A percentile compares a stretch with the other conserved stretches of the same genome.
phyloP scores from a whole-genome alignment of 2,888 invertebrate species.

The Xestia sexstrigata region DNA sequence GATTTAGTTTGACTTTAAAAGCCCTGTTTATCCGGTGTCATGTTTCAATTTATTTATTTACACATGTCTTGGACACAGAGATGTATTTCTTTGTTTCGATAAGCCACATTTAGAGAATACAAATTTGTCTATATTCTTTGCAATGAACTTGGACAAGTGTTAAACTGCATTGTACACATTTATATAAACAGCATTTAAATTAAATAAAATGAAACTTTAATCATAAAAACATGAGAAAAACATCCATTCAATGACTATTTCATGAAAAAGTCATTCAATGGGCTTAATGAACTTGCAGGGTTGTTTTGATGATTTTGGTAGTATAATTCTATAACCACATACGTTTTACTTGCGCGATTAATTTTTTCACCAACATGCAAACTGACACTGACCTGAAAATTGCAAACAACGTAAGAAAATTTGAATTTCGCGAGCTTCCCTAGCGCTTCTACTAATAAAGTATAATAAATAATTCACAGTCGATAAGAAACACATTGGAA shows the following conservation, averaged over 20 bases:
- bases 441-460: no score
- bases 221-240: background rate
- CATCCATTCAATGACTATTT: no score
- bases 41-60: slow-evolving; percentile 28
- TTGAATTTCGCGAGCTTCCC: no score
- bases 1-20: slow-evolving; percentile 16
- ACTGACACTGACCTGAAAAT: no score
- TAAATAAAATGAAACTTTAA: background rate
- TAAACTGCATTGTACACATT: no score
- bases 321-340: no score
- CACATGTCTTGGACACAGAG: slow-evolving; percentile 2
- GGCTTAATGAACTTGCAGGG: no score
- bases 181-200: background rate
- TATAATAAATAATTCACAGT: slow-evolving; percentile 15
- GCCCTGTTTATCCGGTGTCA: slow-evolving; percentile 1
- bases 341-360: no score
- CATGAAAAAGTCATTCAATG: no score
- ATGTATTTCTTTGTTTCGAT: background rate
- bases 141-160: background rate
- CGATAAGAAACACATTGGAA: slow-evolving; percentile 16
- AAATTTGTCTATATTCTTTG: background rate
- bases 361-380: no score
- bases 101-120: background rate
- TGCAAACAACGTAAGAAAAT: no score
- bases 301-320: no score